A percentile compares a stretch with the other conserved stretches of the same genome.
Evolutionary conservation across 1,140 invertebrate genomes (phyloP).

Genomic region (Planococcus citri): DNA sequence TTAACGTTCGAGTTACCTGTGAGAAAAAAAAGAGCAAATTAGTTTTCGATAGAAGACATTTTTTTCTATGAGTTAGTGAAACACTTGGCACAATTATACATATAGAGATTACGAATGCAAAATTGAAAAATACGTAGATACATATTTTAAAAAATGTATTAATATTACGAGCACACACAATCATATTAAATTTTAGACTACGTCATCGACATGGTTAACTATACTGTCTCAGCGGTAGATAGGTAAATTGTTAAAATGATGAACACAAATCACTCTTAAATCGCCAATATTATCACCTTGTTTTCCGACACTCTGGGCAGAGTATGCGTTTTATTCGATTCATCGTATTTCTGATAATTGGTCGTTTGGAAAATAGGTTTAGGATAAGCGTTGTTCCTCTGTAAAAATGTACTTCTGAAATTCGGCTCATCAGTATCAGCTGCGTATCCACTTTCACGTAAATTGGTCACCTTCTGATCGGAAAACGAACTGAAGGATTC

Average conservation of each 20-base stretch:
- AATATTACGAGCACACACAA: no score
- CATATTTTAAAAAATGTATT: no score
- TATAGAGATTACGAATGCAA: no score
- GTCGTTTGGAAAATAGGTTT: neutral
- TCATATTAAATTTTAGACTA: no score
- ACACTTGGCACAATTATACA: no score
- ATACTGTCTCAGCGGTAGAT: no score
- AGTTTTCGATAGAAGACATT: no score
- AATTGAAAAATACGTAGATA: no score
- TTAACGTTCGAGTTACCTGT: neutral
- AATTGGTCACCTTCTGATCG: constrained; percentile 39
- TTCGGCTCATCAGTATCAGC: constrained; percentile 56
- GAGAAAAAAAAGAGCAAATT: neutral
- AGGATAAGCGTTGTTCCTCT: neutral
- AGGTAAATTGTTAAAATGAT: no score
- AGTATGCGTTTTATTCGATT: neutral
- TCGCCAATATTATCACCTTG: neutral
- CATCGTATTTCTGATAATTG: neutral
- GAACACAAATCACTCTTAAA: no score
- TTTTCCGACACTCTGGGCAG: neutral
- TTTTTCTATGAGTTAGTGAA: no score
- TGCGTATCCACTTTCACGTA: constrained; percentile 52
- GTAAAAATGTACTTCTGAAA: neutral
- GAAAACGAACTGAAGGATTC: neutral
- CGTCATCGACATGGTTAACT: no score